Evolutionary conservation across 2,888 invertebrate species (phyloP), one percentile per base, ranked within the genome.

Genomic region (Drosophila rellima): DNA sequence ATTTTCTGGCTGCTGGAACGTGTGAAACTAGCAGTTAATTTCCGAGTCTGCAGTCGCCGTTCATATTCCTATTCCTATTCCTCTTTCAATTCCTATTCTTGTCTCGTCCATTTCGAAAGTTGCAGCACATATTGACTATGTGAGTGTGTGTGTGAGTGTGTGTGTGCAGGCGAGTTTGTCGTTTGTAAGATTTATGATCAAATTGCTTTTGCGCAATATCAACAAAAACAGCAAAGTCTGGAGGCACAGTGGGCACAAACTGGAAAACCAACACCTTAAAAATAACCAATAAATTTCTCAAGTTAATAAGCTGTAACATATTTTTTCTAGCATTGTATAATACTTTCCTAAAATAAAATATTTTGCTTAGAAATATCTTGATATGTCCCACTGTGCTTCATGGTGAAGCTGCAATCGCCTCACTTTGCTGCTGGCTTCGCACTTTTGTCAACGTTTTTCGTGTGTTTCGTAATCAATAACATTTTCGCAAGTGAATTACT

Each of bases 401-500:
- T 8, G 15, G 37, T 17, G 3, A 7, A 35, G 37, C 45, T 70
- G 70, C 71, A 64, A 60, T 67, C 50, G 54, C 17, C 17, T 13
- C 48, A 42, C 40, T 35, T 44, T 80, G 78, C 52, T 79, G 74
- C 52, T 60, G 50, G 51, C 33, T 51, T 63, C 65, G 74, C 78
- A 80, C 73, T 80, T 68, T 86, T 84, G 70, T 67, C 80, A 70
- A 63, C 71, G 70, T 77, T 69, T 82, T 74, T 79, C 60, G 81
- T 74, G 65, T 82, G 70, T 79, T 74, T 80, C 65, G 87, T 70
- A 88, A 87, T 87, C 86, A 88, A 87, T 87, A 87, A 87, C 84
- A 84, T 88, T 88, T 88, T 79, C 79, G 79, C 89, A 84, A 86
- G 82, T 89, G 78, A 82, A 85, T 81, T 83, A 88, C 75, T 74